Percentiles rank a stretch among this genome's conserved stretches.
Conservation (phyloP, 2,888 invertebrate genomes). For the Gymnosoma rotundatum region DNA sequence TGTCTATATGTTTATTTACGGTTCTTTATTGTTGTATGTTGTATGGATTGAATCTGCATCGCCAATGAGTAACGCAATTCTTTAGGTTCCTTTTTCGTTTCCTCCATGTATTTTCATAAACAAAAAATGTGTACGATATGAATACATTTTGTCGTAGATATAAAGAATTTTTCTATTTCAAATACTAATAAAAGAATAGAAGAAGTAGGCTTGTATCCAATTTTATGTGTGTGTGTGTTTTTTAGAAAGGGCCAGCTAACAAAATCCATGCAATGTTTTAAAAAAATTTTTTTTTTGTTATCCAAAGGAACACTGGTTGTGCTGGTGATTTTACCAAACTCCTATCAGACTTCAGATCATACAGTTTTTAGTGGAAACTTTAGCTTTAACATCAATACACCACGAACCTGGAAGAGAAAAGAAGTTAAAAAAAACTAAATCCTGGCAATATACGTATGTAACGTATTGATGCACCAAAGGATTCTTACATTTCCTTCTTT, state of each 20-base stretch:
- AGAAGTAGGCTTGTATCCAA: constrained; percentile 43
- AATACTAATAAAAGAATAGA: constrained; percentile 44
- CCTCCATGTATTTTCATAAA: constrained; percentile 50
- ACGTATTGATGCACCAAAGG: constrained; percentile 57
- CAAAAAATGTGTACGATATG: not conserved
- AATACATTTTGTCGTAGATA: constrained; percentile 21
- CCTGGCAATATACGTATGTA: constrained; percentile 28
- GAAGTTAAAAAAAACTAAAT: constrained; percentile 20
- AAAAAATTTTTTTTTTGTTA: constrained; percentile 43
- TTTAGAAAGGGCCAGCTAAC: constrained; percentile 56
- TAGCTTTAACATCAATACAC: constrained; percentile 58
- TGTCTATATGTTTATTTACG: not conserved
- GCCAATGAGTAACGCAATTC: constrained; percentile 64
- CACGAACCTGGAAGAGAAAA: constrained; percentile 2
- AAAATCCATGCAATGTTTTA: constrained; percentile 46
- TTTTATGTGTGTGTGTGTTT: constrained; percentile 6
- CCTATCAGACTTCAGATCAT: constrained; percentile 61
- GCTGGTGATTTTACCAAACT: constrained; percentile 36
- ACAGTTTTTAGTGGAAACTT: constrained; percentile 67
- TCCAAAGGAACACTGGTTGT: constrained; percentile 42
- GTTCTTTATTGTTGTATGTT: constrained; percentile 61
- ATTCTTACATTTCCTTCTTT: constrained; percentile 1
- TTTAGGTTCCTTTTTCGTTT: constrained; percentile 53
- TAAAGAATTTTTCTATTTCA: constrained; percentile 1
- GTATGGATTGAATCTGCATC: constrained; percentile 63